Conservation (phyloP, 2,888 invertebrate species). For the Arrhopalites spinosus region DNA sequence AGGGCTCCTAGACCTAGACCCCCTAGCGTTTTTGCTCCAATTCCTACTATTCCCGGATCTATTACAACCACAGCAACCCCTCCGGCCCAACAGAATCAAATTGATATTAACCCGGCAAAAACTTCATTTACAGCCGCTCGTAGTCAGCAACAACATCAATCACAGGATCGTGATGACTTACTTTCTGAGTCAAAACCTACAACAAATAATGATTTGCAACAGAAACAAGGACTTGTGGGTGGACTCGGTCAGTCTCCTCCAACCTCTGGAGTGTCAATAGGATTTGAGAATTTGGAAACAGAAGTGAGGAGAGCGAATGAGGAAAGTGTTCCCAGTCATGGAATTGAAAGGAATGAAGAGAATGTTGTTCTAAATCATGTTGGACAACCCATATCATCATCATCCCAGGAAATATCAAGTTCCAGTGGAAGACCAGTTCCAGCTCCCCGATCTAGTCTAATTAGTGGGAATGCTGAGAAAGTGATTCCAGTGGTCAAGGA, state of each 20-base stretch:
- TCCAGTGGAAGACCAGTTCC: conserved; percentile 54
- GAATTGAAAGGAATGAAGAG: neutral
- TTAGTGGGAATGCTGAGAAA: conserved; percentile 22
- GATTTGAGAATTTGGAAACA: conserved; percentile 45
- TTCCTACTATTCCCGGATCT: conserved; percentile 44
- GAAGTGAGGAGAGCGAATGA: conserved; percentile 37
- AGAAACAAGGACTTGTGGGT: conserved; percentile 19
- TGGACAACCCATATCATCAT: neutral
- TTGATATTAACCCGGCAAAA: conserved; percentile 2
- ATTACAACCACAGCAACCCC: conserved; percentile 11
- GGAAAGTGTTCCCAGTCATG: neutral
- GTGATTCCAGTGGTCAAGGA: conserved; percentile 42
- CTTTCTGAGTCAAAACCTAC: neutral
- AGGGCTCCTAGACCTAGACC: conserved; percentile 49
- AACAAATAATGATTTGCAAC: neutral
- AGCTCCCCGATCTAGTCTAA: conserved; percentile 51
- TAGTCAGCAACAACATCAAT: neutral
- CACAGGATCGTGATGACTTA: neutral
- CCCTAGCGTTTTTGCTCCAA: conserved; percentile 42
- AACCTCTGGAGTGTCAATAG: conserved; percentile 4
- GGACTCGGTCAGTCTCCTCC: neutral
- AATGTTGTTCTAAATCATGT: neutral
- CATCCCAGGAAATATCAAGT: neutral
- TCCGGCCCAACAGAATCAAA: neutral
- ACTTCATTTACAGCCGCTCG: neutral